Base-by-base conservation (phyloP, 1,140 invertebrate species). In the Drosophila bocki region DNA sequence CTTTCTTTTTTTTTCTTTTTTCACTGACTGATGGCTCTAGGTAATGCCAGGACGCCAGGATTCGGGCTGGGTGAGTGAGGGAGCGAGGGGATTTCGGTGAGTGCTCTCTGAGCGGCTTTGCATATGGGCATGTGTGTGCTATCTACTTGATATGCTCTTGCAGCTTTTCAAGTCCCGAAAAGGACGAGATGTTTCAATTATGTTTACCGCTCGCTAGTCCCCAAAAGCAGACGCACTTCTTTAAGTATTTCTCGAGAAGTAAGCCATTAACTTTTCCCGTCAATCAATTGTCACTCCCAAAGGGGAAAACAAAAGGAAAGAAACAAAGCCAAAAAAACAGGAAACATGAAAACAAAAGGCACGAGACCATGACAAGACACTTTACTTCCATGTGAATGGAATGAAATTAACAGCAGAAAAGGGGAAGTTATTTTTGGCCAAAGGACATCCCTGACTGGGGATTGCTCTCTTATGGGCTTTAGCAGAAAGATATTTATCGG, bases 201-300 rank as follows among this genome's bases (percentile, higher is more conserved):
- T 51, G 67, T 59, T 57, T 65, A 57, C 58, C 26, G 45, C 33
- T 67, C 29, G 47, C 51, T 37, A 32, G 67, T 7, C 12, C 62
- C 62, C 7, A 26, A 68, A 56, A 54, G 63, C 67, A 45, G 33
- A 70, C 63, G 67, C 54, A 63, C 44, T 56, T 29, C 39, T 50
- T 48, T 60, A 57, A 78, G 33, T 63, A 65, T 51, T 50, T 37
- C 62, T 37, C 71, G 37, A 60, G 54, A 50, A 72, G 70, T 87
- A 88, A 83, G 76, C 80, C 84, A 87, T 87, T 87, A 87, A 86
- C 80, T 86, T 87, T 83, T 83, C 51, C 83, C 79, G 83, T 87
- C 84, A 88, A 88, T 87, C 84, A 87, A 87, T 83, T 87, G 83
- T 87, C 84, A 80, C 71, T 77, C 60, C 60, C 53, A 76, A 79